A percentile compares a stretch with the other conserved stretches of the same genome.
These are phyloP conservation scores for Stratiolaelaps scimitus DNA, from an alignment of 1,140 invertebrate species.

Conservation along the genomic window DNA sequence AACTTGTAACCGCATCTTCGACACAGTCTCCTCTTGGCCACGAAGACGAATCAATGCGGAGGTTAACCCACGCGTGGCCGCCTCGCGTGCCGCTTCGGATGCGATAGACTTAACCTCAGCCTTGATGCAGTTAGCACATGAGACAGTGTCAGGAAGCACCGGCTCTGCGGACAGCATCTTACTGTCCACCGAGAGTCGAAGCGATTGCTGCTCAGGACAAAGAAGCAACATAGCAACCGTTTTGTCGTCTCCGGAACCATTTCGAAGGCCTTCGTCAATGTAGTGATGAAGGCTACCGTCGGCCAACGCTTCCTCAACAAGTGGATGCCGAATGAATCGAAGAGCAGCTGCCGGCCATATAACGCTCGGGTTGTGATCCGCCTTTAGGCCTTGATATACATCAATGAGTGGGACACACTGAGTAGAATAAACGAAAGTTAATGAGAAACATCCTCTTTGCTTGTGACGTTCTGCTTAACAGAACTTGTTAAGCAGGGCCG, in stretches of 20 bases:
- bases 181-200: constrained; percentile 2
- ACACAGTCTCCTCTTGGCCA: neutral
- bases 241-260: neutral
- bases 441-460: no score
- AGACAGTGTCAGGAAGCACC: neutral
- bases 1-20: neutral
- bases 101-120: neutral
- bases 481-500: no score
- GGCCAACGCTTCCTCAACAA: constrained; percentile 1
- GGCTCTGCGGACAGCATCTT: neutral
- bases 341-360: constrained; percentile 16
- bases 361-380: neutral
- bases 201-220: constrained; percentile 11
- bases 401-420: neutral
- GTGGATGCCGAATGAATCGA: constrained; percentile 1
- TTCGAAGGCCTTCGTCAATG: neutral
- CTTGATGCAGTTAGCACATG: neutral
- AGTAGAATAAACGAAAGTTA: no score
- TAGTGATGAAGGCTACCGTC: constrained; percentile 1
- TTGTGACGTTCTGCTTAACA: no score
- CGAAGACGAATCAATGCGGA: neutral
- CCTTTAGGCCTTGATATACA: neutral
- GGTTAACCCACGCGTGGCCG: neutral
- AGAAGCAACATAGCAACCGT: neutral
- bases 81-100: neutral